phyloP scores from a whole-genome alignment of 1,140 invertebrate genomes.

The Aphelenchoides besseyi region DNA sequence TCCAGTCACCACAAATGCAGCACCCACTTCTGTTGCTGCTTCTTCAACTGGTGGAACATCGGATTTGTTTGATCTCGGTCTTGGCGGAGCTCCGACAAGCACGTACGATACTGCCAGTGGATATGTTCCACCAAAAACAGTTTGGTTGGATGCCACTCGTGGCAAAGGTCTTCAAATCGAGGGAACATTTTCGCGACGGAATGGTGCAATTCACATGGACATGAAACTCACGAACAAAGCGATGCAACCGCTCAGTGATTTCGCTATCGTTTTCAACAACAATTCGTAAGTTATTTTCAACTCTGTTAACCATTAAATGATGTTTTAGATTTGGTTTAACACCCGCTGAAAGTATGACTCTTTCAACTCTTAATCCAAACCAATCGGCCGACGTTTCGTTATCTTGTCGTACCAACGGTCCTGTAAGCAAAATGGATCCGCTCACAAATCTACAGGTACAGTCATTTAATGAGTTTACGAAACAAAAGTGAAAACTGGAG shows the following conservation, averaged over 20 bases:
- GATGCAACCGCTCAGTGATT: slow-evolving; percentile 91
- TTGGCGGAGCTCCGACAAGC: slow-evolving; percentile 62
- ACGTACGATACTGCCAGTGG: neutral
- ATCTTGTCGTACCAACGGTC: slow-evolving; percentile 77
- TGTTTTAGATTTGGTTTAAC: slow-evolving; percentile 80
- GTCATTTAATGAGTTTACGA: no score
- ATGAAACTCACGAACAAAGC: slow-evolving; percentile 94
- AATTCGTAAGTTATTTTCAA: slow-evolving; percentile 70
- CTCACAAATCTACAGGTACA: slow-evolving; percentile 84
- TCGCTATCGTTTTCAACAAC: slow-evolving; percentile 97
- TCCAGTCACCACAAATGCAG: slow-evolving; percentile 26
- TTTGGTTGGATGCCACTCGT: slow-evolving; percentile 57
- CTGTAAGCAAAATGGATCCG: slow-evolving; percentile 93
- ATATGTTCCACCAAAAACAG: slow-evolving; percentile 20
- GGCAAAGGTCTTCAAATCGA: slow-evolving; percentile 84
- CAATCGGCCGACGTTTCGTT: slow-evolving; percentile 76
- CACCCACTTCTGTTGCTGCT: slow-evolving; percentile 38
- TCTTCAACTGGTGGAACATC: slow-evolving; percentile 16
- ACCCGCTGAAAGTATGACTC: slow-evolving; percentile 76
- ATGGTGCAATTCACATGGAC: slow-evolving; percentile 86
- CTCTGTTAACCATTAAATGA: slow-evolving; percentile 15
- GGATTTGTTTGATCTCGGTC: slow-evolving; percentile 1
- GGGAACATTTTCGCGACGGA: slow-evolving; percentile 85
- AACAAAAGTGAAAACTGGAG: neutral
- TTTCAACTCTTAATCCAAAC: slow-evolving; percentile 78